Evolutionary conservation across 1,140 invertebrate genomes (phyloP).

Genomic region (Pogonognathellus flavescens): DNA sequence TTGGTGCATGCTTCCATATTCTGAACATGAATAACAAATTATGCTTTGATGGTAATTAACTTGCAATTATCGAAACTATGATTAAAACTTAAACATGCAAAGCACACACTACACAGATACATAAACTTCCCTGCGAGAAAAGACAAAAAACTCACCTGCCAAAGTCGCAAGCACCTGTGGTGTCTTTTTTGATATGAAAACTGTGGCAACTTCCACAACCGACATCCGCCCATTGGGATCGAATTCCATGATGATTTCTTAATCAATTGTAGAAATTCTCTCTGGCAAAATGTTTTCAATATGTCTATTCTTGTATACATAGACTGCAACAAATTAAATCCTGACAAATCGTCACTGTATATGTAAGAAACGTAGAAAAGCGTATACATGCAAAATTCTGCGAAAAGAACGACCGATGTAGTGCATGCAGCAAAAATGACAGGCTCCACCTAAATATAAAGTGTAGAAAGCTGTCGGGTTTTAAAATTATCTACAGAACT

Average conservation of each 20-base stretch:
- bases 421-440: no score
- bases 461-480: no score
- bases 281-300: background rate
- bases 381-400: no score
- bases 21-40: no score
- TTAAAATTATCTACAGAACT: no score
- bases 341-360: background rate
- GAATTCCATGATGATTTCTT: background rate
- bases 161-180: constrained; percentile 58
- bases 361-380: no score
- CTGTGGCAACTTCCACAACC: background rate
- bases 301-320: constrained; percentile 19
- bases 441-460: no score
- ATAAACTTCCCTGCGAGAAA: background rate
- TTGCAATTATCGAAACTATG: no score
- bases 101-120: background rate
- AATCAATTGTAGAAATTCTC: background rate
- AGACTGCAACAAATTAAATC: background rate
- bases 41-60: no score
- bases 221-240: background rate
- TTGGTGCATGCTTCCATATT: no score
- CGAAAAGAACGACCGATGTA: no score
- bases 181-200: constrained; percentile 54
- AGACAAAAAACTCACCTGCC: constrained; percentile 41
- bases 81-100: no score